phyloP scores from a whole-genome alignment of 1,140 invertebrate genomes.

The Manduca sexta region DNA sequence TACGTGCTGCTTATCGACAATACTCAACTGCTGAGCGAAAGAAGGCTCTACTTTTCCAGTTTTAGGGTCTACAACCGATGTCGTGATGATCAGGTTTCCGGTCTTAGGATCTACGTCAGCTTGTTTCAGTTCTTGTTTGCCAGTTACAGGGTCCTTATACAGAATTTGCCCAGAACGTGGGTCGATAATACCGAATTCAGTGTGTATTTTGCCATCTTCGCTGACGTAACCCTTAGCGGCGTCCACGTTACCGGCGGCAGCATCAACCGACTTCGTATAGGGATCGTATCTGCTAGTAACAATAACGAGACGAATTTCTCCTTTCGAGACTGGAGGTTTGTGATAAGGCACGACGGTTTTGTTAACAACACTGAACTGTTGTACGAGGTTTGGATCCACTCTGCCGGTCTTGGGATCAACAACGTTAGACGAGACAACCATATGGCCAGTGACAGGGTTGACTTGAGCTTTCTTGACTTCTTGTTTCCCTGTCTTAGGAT shows the following conservation, averaged over 20 bases:
- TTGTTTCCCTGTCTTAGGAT: conserved; percentile 71
- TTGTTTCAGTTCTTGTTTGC: conserved; percentile 74
- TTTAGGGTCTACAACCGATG: conserved; percentile 72
- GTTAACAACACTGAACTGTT: conserved; percentile 72
- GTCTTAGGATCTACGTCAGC: conserved; percentile 74
- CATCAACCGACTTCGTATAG: conserved; percentile 74
- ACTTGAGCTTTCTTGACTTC: conserved; percentile 72
- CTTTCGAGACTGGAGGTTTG: conserved; percentile 62
- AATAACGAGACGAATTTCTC: conserved; percentile 74
- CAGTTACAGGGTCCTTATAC: conserved; percentile 73
- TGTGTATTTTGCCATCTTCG: conserved; percentile 76
- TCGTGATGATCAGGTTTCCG: conserved; percentile 72
- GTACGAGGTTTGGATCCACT: conserved; percentile 74
- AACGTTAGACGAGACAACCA: conserved; percentile 74
- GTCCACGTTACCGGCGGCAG: conserved; percentile 71
- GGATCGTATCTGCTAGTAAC: conserved; percentile 74
- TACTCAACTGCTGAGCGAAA: conserved; percentile 58
- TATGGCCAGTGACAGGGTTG: conserved; percentile 74
- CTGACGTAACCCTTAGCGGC: conserved; percentile 72
- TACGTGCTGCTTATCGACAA: conserved; percentile 65
- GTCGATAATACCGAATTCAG: conserved; percentile 76
- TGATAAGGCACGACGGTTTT: conserved; percentile 70
- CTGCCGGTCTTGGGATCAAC: conserved; percentile 78
- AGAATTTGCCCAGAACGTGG: conserved; percentile 73
- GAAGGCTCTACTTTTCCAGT: conserved; percentile 73